Percentiles rank a stretch among this genome's conserved stretches.
Conservation (phyloP, 2,888 invertebrate species). For the Anthophora plumipes region DNA sequence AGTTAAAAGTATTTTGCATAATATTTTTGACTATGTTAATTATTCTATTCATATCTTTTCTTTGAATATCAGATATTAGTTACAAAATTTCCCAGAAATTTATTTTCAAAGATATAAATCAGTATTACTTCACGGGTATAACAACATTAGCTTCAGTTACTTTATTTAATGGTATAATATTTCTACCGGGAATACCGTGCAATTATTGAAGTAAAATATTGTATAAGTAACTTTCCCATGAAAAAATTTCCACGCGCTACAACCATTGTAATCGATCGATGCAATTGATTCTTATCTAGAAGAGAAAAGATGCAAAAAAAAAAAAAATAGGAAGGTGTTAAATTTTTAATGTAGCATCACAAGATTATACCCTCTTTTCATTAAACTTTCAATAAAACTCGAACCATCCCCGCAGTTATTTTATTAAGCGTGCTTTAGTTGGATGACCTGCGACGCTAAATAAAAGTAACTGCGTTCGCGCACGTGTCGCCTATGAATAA, state of each 20-base stretch:
- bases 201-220: not conserved
- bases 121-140: too few species aligned
- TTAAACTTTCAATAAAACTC: not conserved
- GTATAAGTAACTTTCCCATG: not conserved
- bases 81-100: not conserved
- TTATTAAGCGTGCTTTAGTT: not conserved
- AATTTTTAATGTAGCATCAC: not conserved
- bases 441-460: slow-evolving; percentile 10
- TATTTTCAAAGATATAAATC: not conserved
- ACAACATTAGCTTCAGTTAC: not conserved
- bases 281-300: not conserved
- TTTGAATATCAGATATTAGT: slow-evolving; percentile 13
- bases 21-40: not conserved
- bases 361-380: slow-evolving; percentile 5
- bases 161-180: not conserved
- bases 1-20: not conserved
- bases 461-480: slow-evolving; percentile 28
- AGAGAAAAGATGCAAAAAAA: not conserved
- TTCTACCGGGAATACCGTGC: not conserved
- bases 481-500: slow-evolving; percentile 24
- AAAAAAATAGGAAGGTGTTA: not conserved
- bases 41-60: not conserved
- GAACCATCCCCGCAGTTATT: too few species aligned
- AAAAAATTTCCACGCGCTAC: not conserved
- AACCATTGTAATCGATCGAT: not conserved